Base-by-base conservation (phyloP, 2,888 invertebrate genomes). In the Rhimphoctona megacephalus region DNA sequence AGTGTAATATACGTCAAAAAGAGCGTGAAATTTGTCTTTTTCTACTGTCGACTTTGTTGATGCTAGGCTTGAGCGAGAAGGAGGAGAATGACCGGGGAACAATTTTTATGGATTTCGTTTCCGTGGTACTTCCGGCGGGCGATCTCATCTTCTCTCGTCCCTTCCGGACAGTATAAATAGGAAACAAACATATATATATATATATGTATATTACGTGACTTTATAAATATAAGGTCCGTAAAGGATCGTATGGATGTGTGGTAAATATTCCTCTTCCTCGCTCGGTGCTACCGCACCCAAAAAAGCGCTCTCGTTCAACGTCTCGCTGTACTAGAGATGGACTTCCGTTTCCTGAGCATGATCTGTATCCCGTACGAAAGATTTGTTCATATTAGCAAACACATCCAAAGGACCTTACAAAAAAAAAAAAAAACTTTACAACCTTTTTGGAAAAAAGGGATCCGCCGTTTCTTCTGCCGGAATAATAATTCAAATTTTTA, bases 101-200 rank as follows among this genome's bases (percentile, higher is more conserved):
- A 64, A 73, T 92, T 93, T 93, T 94, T 93, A 93, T 94, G 93
- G 91, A 93, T 93, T 94, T 92, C 93, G 92, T 92, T 91, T 91
- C 91, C 90, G 89, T 89, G 90, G 90, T 89, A 92, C 91, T 92
- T 93, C 91, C 92, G 92, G 90, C 91, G 88, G 90, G 89, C 92
- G 91, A 92, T 92, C 92, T 92, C 91, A 91, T 93, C 92, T 92
- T 91, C 85, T 83, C 88, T 73, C 76, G 85, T 88, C 86, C 85
- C 79, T 86, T 88, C 86, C 88, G 64, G 66, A 49, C 66, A 19
- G 33, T 79, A 78, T n/a, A 72, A 36, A 33, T 36, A 57, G 36
- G 46, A 22, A 70, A 43, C 19, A 33, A n/a, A 39, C 36, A 54
- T 77, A 70, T 52, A 30, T 43, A 66, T 54, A 46, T 30, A 67